These are phyloP conservation scores for Pyrochroa serraticornis DNA, from an alignment of 2,888 invertebrate species.

Conservation along the genomic window DNA sequence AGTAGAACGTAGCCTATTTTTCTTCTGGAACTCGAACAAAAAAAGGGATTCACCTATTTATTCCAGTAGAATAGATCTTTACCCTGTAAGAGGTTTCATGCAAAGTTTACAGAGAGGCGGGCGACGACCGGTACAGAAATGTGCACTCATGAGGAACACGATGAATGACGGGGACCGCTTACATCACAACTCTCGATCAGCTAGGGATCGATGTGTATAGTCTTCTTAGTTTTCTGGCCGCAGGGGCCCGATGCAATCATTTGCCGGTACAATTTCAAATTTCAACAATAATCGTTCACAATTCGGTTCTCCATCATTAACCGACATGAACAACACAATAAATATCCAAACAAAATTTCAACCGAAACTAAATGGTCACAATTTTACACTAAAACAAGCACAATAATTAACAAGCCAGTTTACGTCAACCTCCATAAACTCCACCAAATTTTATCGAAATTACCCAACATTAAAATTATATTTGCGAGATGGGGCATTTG, in stretches of 20 bases:
- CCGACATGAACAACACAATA: too few relatives aligned
- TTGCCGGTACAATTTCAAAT: background rate
- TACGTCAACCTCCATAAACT: too few relatives aligned
- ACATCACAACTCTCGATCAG: constrained; percentile 31
- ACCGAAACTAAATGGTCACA: too few relatives aligned
- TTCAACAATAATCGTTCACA: too few relatives aligned
- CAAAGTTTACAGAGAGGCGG: constrained; percentile 38
- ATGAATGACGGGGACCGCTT: constrained; percentile 36
- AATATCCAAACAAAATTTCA: too few relatives aligned
- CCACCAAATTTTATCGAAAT: too few relatives aligned
- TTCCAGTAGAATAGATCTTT: constrained; percentile 40
- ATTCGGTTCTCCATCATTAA: too few relatives aligned
- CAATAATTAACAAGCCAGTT: too few relatives aligned
- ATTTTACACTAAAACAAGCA: too few relatives aligned
- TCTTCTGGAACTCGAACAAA: constrained; percentile 26
- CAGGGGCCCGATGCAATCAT: constrained; percentile 3
- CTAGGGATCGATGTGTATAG: constrained; percentile 30
- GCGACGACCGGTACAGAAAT: constrained; percentile 38
- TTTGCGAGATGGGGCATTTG: too few relatives aligned
- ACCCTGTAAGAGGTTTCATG: constrained; percentile 42
- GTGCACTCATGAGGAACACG: constrained; percentile 41
- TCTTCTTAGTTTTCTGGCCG: constrained; percentile 27
- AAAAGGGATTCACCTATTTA: constrained; percentile 43
- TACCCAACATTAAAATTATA: too few relatives aligned
- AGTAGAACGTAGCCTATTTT: constrained; percentile 27